Percentiles rank a stretch among this genome's conserved stretches.
phyloP scores from a whole-genome alignment of 1,140 invertebrate species.

The Venturia canescens region DNA sequence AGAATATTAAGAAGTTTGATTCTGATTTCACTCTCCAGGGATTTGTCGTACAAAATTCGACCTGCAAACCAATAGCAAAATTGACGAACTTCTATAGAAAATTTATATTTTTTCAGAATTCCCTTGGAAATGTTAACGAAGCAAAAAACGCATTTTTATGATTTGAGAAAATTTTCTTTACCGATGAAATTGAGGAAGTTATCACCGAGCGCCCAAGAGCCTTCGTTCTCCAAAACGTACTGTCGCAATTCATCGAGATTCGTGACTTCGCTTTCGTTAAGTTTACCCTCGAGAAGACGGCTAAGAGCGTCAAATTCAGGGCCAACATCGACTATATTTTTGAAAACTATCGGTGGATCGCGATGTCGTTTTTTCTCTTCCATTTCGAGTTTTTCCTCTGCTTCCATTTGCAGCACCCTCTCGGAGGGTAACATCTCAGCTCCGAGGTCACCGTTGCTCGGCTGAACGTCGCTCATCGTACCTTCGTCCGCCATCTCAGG shows the following conservation, averaged over 20 bases:
- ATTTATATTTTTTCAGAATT: too few species aligned
- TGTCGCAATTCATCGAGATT: slow-evolving; percentile 89
- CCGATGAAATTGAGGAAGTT: slow-evolving; percentile 90
- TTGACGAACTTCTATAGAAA: too few species aligned
- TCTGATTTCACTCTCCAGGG: slow-evolving; percentile 78
- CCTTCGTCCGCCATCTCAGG: slow-evolving; percentile 73
- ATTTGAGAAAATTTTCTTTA: slow-evolving; percentile 68
- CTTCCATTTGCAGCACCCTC: slow-evolving; percentile 80
- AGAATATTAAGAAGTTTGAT: slow-evolving; percentile 83
- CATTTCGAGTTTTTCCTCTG: slow-evolving; percentile 81
- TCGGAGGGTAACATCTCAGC: slow-evolving; percentile 76
- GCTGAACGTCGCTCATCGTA: slow-evolving; percentile 62
- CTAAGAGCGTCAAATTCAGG: slow-evolving; percentile 82
- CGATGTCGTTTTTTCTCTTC: slow-evolving; percentile 85
- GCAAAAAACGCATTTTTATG: neutral
- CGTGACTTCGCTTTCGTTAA: slow-evolving; percentile 83
- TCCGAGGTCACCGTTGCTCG: slow-evolving; percentile 64
- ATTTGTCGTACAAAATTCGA: slow-evolving; percentile 82
- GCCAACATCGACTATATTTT: slow-evolving; percentile 82
- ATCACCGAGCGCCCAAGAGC: slow-evolving; percentile 93
- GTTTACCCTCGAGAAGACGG: slow-evolving; percentile 80
- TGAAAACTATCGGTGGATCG: slow-evolving; percentile 91
- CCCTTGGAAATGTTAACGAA: too few species aligned
- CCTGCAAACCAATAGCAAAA: slow-evolving; percentile 73
- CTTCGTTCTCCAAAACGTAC: slow-evolving; percentile 91